A percentile compares a stretch with the other conserved stretches of the same genome.
Conservation (phyloP, 2,797 vertebrate species). For the Myotis pilosus region DNA sequence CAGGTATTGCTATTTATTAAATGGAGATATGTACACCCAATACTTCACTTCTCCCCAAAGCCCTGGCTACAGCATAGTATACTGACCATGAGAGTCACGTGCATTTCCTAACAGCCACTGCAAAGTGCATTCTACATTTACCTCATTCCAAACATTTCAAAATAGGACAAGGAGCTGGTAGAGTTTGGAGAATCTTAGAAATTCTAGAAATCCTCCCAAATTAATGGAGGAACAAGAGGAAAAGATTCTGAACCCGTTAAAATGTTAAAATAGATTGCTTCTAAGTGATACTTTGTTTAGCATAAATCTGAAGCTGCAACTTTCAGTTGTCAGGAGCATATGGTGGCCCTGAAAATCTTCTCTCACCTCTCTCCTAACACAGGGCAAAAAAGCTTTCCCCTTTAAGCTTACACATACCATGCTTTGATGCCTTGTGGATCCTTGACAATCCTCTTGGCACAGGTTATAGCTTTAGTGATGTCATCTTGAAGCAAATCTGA, state of each 20-base stretch:
- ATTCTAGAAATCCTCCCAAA: background rate
- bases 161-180: background rate
- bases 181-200: background rate
- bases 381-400: background rate
- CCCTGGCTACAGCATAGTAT: background rate
- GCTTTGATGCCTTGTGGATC: slow-evolving; percentile 71
- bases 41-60: background rate
- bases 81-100: background rate
- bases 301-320: background rate
- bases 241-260: background rate
- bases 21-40: background rate
- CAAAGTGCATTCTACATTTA: background rate
- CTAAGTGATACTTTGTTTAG: background rate
- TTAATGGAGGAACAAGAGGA: background rate
- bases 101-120: background rate
- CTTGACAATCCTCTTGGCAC: slow-evolving; percentile 73
- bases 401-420: slow-evolving; percentile 71
- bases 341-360: background rate
- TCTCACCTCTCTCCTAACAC: background rate
- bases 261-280: background rate
- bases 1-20: background rate
- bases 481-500: slow-evolving; percentile 67
- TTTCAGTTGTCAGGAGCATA: background rate
- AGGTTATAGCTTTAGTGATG: slow-evolving; percentile 56
- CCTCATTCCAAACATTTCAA: background rate